These are phyloP conservation scores for Leptopilina myrica DNA, from an alignment of 2,888 invertebrate species.

Conservation along the genomic window DNA sequence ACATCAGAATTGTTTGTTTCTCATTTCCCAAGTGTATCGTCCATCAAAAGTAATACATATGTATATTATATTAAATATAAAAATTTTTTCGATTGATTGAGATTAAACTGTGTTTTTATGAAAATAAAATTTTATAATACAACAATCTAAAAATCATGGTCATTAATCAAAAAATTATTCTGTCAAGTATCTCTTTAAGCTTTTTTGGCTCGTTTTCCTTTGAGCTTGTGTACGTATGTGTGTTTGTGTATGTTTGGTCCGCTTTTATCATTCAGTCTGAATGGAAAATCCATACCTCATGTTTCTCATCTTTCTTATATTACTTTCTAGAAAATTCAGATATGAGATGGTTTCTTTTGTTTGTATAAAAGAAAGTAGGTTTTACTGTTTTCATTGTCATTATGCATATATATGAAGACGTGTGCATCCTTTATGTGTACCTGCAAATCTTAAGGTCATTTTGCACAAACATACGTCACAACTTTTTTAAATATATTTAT, in stretches of 20 bases:
- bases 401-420: background rate
- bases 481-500: no score
- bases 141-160: background rate
- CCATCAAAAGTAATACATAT: background rate
- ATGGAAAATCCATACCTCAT: background rate
- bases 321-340: constrained; percentile 22
- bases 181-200: background rate
- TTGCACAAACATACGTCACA: background rate
- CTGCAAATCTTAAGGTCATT: background rate
- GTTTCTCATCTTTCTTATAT: constrained; percentile 2
- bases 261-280: background rate
- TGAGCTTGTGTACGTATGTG: background rate
- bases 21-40: background rate
- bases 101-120: background rate
- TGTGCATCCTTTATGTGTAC: background rate
- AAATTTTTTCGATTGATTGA: background rate
- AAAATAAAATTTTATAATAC: background rate
- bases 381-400: constrained; percentile 3
- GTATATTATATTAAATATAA: background rate
- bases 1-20: background rate
- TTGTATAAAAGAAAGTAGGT: constrained; percentile 14
- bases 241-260: background rate
- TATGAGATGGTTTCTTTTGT: constrained; percentile 15
- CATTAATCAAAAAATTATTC: background rate
- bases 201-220: background rate